These are phyloP conservation scores for Chydorus sphaericus DNA, from an alignment of 2,888 invertebrate genomes.

Conservation along the genomic window DNA sequence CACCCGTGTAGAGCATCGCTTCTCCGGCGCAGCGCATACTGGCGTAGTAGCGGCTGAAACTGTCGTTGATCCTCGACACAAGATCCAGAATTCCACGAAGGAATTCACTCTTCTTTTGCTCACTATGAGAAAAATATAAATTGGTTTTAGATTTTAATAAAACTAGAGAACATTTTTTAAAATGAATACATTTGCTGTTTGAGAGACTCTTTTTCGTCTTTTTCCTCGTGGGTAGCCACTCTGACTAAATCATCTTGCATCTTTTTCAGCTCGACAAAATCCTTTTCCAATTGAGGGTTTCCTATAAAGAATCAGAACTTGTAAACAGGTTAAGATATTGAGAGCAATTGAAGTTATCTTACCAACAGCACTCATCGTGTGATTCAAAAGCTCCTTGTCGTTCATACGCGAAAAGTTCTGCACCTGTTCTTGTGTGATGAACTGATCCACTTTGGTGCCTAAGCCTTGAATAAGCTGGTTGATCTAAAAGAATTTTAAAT, in stretches of 20 bases:
- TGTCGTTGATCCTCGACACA: constrained; percentile 48
- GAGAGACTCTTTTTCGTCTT: constrained; percentile 13
- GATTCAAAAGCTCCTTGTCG: constrained; percentile 59
- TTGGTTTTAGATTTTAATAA: not conserved
- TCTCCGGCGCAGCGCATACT: constrained; percentile 72
- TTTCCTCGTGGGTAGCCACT: constrained; percentile 15
- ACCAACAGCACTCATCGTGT: constrained; percentile 72
- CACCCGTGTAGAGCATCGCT: constrained; percentile 37
- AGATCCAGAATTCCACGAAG: constrained; percentile 45
- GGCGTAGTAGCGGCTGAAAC: constrained; percentile 61
- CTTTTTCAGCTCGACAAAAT: constrained; percentile 43
- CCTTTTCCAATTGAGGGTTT: constrained; percentile 38
- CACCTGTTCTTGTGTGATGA: constrained; percentile 89
- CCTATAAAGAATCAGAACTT: constrained; percentile 20
- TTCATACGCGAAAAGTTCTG: constrained; percentile 90
- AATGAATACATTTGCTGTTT: constrained; percentile 16
- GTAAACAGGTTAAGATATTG: too few species aligned
- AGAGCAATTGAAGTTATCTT: too few species aligned
- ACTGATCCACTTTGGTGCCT: constrained; percentile 51
- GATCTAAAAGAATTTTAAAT: constrained; percentile 21
- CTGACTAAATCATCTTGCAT: constrained; percentile 26
- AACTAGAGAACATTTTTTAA: not conserved
- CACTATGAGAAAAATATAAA: not conserved
- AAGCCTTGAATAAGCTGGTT: constrained; percentile 24
- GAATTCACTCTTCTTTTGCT: constrained; percentile 47